Evolutionary conservation across 2,888 invertebrate species (phyloP).

Genomic region (Epistrophella euchroma): DNA sequence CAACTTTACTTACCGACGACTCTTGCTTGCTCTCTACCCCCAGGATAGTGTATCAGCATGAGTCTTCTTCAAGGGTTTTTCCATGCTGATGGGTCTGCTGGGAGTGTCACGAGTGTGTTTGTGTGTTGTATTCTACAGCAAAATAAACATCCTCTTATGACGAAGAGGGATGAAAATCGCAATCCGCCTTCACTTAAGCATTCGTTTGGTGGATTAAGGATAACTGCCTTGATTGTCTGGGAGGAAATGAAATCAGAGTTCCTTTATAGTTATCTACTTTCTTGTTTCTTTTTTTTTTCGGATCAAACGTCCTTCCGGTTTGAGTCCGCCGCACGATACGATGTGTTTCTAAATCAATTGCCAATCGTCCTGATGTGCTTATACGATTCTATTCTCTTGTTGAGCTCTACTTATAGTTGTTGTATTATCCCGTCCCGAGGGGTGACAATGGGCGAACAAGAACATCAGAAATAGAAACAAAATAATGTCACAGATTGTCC

Average conservation of each 20-base stretch:
- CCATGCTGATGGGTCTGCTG: conserved; percentile 24
- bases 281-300: conserved; percentile 34
- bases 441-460: conserved; percentile 62
- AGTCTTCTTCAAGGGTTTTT: conserved; percentile 51
- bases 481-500: conserved; percentile 74
- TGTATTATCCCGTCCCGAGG: conserved; percentile 37
- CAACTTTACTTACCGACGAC: conserved; percentile 48
- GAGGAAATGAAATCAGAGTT: conserved; percentile 76
- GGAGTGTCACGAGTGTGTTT: conserved; percentile 35
- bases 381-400: conserved; percentile 46
- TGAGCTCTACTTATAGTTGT: conserved; percentile 18
- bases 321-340: conserved; percentile 68
- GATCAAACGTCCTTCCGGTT: conserved; percentile 73
- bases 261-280: conserved; percentile 69
- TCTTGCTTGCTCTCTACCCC: conserved; percentile 11
- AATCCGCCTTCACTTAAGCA: conserved; percentile 54
- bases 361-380: conserved; percentile 75
- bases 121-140: conserved; percentile 14
- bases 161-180: conserved; percentile 51
- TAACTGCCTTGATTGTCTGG: conserved; percentile 75
- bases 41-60: conserved; percentile 30
- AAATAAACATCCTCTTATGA: conserved; percentile 25
- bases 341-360: conserved; percentile 77
- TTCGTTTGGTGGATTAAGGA: conserved; percentile 56
- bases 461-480: conserved; percentile 28